Base-by-base conservation (phyloP, 2,888 invertebrate species). In the Lampropteryx suffumata region DNA sequence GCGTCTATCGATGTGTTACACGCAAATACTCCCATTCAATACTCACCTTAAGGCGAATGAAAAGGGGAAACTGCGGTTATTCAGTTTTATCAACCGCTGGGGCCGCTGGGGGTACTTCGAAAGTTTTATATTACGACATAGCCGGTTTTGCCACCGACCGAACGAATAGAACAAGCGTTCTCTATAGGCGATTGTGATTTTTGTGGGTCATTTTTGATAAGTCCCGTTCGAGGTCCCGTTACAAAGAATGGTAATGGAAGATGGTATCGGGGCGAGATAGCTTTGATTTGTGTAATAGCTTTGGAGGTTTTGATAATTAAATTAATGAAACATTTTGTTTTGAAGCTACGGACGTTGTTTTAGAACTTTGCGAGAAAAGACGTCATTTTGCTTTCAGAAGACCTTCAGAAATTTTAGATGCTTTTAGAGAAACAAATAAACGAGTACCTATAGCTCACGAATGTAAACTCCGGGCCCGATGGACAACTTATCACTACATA, bases 41-140 rank as follows among this genome's bases (percentile, higher is more conserved):
- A 43, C 48, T 46, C 54, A 45, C 45, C 47, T 57, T 45, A 48
- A 53, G 53, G 54, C 45, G 51, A 57, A 46, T 43, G 53, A 49
- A 52, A 55, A 43, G 29, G 56, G 52, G 43, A 47, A 49, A 32
- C 43, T 34, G 45, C 36, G 50, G 55, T 39, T 52, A 52, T 62
- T 57, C 51, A 45, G 49, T 50, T 56, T 65, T 66, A 66, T 59
- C 59, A 57, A 57, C 54, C 51, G 45, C 49, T 39, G 50, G 39
- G 58, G 50, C 61, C 60, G 43, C 48, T 27, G 61, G 61, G 62
- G 62, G 62, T 60, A 48, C 62, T 65, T 58, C 42, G 50, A 43
- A 64, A 69, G 56, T 68, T 69, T 68, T 63, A 69, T 67, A 66
- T 68, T 62, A 66, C 56, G 64, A 67, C 61, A 59, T 59, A 57